Evolutionary conservation across 2,797 vertebrate species (phyloP).

Genomic region (Sparidentex hasta): DNA sequence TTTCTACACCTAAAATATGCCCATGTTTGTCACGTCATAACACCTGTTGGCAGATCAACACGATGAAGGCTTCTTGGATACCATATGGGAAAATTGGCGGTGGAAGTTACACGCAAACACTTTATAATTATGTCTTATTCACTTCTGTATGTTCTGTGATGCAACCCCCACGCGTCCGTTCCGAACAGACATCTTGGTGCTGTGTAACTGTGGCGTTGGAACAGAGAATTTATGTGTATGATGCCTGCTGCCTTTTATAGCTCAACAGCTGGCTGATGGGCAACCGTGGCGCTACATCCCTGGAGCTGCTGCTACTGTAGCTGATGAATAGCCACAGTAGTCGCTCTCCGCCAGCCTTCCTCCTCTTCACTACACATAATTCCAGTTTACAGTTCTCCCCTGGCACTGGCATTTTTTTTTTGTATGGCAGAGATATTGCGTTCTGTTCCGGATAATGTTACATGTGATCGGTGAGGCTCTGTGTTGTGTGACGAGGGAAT

Average conservation of each 20-base stretch:
- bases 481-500: constrained; percentile 1
- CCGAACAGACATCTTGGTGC: not conserved
- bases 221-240: constrained; percentile 23
- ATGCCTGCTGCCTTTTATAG: constrained; percentile 57
- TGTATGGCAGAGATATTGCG: constrained; percentile 30
- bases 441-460: constrained; percentile 23
- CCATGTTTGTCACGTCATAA: not conserved
- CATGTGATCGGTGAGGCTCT: constrained; percentile 28
- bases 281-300: constrained; percentile 20
- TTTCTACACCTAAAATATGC: no score
- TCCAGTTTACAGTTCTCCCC: constrained; percentile 48
- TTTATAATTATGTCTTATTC: no score
- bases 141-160: not conserved
- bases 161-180: not conserved
- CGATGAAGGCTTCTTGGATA: not conserved
- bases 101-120: not conserved
- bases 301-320: constrained; percentile 46
- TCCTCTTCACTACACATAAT: constrained; percentile 50
- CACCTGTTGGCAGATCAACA: not conserved
- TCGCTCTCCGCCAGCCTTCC: constrained; percentile 38
- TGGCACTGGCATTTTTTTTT: constrained; percentile 32
- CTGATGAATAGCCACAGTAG: constrained; percentile 56
- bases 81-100: not conserved
- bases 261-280: constrained; percentile 62
- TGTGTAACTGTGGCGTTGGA: not conserved